Conservation (phyloP, 2,888 invertebrate species). For the Nomada lathburiana region DNA sequence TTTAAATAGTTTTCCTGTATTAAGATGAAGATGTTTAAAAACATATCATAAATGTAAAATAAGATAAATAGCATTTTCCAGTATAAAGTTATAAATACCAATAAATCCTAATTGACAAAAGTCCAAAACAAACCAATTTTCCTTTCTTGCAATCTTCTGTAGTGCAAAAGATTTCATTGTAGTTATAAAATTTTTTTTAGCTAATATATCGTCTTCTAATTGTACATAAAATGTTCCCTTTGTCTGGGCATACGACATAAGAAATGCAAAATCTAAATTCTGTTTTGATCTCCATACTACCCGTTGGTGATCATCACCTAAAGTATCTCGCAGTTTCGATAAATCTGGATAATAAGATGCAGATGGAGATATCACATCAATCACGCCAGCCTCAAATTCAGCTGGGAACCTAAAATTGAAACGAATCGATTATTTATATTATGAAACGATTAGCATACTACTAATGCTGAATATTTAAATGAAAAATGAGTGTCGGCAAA, state of each 20-base stretch:
- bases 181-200: slow-evolving; percentile 92
- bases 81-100: slow-evolving; percentile 85
- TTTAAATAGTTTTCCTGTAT: slow-evolving; percentile 93
- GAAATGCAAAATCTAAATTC: slow-evolving; percentile 95
- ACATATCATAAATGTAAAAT: background rate
- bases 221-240: slow-evolving; percentile 96
- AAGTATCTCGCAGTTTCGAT: slow-evolving; percentile 89
- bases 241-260: slow-evolving; percentile 96
- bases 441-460: slow-evolving; percentile 4
- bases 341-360: slow-evolving; percentile 95
- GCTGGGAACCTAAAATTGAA: slow-evolving; percentile 88
- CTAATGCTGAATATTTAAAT: background rate
- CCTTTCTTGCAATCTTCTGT: slow-evolving; percentile 90
- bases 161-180: slow-evolving; percentile 94
- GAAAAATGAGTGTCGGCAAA: too few relatives aligned
- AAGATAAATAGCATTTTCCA: background rate
- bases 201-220: slow-evolving; percentile 97
- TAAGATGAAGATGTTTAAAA: slow-evolving; percentile 58
- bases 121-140: slow-evolving; percentile 96
- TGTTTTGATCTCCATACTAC: slow-evolving; percentile 97
- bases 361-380: slow-evolving; percentile 95
- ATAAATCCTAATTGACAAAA: slow-evolving; percentile 98
- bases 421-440: background rate
- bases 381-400: slow-evolving; percentile 91
- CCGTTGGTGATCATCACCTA: slow-evolving; percentile 94